These are phyloP conservation scores for Acrocera orbiculus DNA, from an alignment of 2,888 invertebrate species.

Conservation along the genomic window DNA sequence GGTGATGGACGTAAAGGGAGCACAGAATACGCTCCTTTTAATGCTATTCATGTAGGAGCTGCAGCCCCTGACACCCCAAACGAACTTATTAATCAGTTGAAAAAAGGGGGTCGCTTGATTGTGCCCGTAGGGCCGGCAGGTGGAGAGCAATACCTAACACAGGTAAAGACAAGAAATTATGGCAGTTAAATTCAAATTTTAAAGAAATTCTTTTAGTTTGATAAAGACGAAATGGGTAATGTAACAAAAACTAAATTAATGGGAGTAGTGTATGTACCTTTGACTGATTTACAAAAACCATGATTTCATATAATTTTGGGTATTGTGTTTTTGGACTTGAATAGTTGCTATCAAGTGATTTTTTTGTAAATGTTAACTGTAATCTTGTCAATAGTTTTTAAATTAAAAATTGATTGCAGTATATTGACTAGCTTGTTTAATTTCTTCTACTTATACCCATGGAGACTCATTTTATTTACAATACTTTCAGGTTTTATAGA, in stretches of 20 bases:
- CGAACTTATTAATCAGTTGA: conserved; percentile 38
- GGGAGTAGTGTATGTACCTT: conserved; percentile 93
- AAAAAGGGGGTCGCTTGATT: conserved; percentile 63
- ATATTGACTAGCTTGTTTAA: no score
- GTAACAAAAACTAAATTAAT: conserved; percentile 62
- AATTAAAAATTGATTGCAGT: no score
- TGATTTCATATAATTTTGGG: no score
- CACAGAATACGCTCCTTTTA: conserved; percentile 57
- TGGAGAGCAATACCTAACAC: conserved; percentile 70
- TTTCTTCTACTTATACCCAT: no score
- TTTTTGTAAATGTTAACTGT: no score
- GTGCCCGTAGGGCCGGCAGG: conserved; percentile 80
- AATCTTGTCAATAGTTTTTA: no score
- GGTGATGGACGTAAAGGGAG: conserved; percentile 84
- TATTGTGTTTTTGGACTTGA: no score
- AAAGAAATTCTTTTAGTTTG: conserved; percentile 42
- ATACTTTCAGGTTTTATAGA: no score
- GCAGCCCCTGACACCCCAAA: conserved; percentile 64
- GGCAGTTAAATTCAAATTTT: neutral
- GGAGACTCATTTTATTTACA: no score
- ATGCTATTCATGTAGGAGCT: conserved; percentile 88
- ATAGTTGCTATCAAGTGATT: no score
- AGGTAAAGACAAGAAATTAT: conserved; percentile 27
- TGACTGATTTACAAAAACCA: conserved; percentile 56
- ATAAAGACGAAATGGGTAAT: conserved; percentile 67